phyloP scores from a whole-genome alignment of 2,113 vertebrate species.

The Microtus montanus region DNA sequence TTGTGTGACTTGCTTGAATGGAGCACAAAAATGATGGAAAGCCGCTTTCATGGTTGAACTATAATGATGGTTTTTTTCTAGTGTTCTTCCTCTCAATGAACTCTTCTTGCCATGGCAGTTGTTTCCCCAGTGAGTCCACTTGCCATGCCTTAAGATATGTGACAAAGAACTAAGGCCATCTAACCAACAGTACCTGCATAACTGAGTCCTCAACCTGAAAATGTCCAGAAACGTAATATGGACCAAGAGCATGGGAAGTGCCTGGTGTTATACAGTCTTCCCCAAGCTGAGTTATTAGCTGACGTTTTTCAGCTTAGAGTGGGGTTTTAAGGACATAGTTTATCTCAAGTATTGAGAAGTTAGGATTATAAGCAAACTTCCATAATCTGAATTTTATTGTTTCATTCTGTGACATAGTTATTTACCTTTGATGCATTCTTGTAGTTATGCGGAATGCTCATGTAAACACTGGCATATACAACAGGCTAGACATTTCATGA shows the following conservation, averaged over 20 bases:
- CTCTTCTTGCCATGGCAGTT: neutral
- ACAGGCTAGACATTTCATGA: neutral
- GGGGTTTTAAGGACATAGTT: neutral
- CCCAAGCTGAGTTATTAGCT: neutral
- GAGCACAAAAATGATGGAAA: neutral
- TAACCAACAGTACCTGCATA: neutral
- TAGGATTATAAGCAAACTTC: neutral
- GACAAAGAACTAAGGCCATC: neutral
- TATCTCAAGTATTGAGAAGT: neutral
- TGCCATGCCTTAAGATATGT: neutral
- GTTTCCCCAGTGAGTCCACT: neutral
- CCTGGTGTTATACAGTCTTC: neutral
- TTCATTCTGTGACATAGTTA: neutral
- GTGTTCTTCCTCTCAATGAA: neutral
- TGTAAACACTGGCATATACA: neutral
- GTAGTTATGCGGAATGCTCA: neutral
- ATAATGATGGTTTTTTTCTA: neutral
- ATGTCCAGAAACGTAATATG: neutral
- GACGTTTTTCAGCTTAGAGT: neutral
- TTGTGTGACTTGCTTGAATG: neutral
- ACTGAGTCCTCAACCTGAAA: neutral
- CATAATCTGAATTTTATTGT: conserved; percentile 6
- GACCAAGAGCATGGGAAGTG: neutral
- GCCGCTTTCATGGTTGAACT: neutral
- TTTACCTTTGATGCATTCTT: neutral